A percentile compares a stretch with the other conserved stretches of the same genome.
phyloP scores from a whole-genome alignment of 2,888 invertebrate genomes.

The Epirrita christyi region DNA sequence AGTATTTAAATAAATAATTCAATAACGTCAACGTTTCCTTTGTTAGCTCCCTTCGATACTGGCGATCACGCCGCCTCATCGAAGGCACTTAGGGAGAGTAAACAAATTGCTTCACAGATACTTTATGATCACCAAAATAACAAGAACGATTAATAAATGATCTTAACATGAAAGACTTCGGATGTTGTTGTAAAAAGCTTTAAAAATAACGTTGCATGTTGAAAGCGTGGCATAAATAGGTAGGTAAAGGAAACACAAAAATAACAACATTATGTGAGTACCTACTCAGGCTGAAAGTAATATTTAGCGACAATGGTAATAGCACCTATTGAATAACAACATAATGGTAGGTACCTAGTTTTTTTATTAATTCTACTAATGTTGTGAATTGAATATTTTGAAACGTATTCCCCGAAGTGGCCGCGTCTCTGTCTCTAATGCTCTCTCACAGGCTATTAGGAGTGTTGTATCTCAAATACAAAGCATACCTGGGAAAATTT shows the following conservation, averaged over 20 bases:
- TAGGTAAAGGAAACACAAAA: not conserved
- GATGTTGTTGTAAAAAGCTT: slow-evolving; percentile 26
- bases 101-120: slow-evolving; percentile 50
- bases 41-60: slow-evolving; percentile 19
- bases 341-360: too few relatives aligned
- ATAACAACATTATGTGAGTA: not conserved
- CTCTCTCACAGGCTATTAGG: too few relatives aligned
- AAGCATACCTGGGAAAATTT: too few relatives aligned
- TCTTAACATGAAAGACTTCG: slow-evolving; percentile 35
- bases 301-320: too few relatives aligned
- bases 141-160: slow-evolving; percentile 33
- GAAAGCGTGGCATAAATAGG: not conserved
- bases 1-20: slow-evolving; percentile 10
- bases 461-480: too few relatives aligned
- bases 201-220: slow-evolving; percentile 19
- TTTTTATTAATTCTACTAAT: too few relatives aligned
- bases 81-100: slow-evolving; percentile 43
- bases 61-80: slow-evolving; percentile 43
- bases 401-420: too few relatives aligned
- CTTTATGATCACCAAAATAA: slow-evolving; percentile 45
- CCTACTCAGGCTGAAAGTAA: too few relatives aligned
- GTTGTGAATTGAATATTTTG: too few relatives aligned
- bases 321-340: too few relatives aligned
- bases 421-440: too few relatives aligned
- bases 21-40: slow-evolving; percentile 18